Percentiles rank a stretch among this genome's conserved stretches.
Evolutionary conservation across 2,888 invertebrate species (phyloP).

Genomic region (Oxyscelio sp.): DNA sequence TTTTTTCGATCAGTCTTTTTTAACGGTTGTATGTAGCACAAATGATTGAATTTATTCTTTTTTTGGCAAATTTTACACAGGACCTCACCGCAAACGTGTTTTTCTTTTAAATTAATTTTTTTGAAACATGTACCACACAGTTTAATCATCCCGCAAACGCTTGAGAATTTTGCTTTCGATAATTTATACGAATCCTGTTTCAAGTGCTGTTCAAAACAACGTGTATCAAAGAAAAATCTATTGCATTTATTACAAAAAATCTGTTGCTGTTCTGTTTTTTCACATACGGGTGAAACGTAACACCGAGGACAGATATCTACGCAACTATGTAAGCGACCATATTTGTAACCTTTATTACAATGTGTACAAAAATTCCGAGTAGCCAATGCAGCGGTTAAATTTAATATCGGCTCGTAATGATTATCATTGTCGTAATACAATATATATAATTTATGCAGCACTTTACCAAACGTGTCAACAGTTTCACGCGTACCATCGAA

Average conservation of each 20-base stretch:
- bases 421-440: background rate
- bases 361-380: background rate
- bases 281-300: background rate
- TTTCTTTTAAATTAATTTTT: too few species aligned
- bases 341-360: background rate
- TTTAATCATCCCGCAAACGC: too few species aligned
- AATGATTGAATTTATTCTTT: background rate
- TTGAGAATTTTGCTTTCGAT: background rate
- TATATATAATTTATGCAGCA: background rate
- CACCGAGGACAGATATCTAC: constrained; percentile 7
- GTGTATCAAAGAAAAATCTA: background rate
- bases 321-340: constrained; percentile 12
- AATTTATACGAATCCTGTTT: constrained; percentile 1
- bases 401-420: constrained; percentile 11
- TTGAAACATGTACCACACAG: background rate
- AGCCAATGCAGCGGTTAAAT: background rate
- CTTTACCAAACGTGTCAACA: background rate
- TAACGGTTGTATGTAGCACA: too few species aligned
- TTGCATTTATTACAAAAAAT: constrained; percentile 6
- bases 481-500: constrained; percentile 4
- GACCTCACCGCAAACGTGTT: too few species aligned
- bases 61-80: too few species aligned
- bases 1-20: too few species aligned
- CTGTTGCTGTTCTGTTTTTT: background rate
- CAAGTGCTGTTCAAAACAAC: background rate